Evolutionary conservation across 2,888 invertebrate genomes (phyloP), one percentile per base, ranked within the genome.

Genomic region (Kryphioiulus occultus): DNA sequence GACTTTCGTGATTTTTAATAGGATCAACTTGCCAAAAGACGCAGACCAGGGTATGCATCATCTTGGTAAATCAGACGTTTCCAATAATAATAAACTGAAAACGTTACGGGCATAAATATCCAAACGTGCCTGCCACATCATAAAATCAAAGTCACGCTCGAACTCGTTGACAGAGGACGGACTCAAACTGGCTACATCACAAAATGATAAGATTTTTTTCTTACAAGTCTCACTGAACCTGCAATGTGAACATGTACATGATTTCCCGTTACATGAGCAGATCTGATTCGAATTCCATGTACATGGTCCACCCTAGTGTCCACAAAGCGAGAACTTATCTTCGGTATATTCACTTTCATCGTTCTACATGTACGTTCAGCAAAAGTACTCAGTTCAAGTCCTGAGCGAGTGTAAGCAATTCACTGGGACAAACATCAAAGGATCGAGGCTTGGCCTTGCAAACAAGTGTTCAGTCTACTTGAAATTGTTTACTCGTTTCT

Each of bases 401-500:
- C 10, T 44, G 1, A 15, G 44, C 15, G 44, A 44, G 44, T 12
- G 44, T 44, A 44, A 12, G 44, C 44, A 44, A 44, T 44, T 44
- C 44, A 15, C 9, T 1, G 19, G 53, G n/a, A n/a, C 53, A 0
- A n/a, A 53, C 10, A 53, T n/a, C 10, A 68, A 68, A 22, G 26
- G 68, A n/a, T 26, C n/a, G 68, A 68, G 68, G 26, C 26, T 68
- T 26, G 68, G 22, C 68, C 68, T 68, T 68, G 68, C n/a, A 68
- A 68, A 26, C 68, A 26, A 22, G 68, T 26, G 68, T 26, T 68
- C 68, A 7, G 68, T 26, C 68, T 68, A 68, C 68, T 68, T 68
- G 68, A 68, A 68, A 68, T 26, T 68, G 68, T 68, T 68, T 68
- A 68, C 68, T 68, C 68, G 68, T 22, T 68, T 68, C 26, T 68